Evolutionary conservation across 2,797 vertebrate genomes (phyloP).

Genomic region (Rhynchonycteris naso): DNA sequence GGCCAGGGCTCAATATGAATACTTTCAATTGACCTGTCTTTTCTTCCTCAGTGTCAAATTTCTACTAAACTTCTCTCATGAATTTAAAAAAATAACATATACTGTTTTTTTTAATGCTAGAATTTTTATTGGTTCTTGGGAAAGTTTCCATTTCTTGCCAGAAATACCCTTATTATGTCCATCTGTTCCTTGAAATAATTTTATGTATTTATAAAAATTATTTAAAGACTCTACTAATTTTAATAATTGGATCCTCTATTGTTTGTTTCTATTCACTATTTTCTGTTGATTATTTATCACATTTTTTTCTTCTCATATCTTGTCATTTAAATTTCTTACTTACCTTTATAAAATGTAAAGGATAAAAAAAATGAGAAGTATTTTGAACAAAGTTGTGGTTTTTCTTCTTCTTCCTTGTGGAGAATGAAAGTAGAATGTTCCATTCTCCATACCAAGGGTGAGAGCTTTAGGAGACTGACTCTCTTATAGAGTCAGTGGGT

Average conservation of each 20-base stretch:
- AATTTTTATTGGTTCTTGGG: conserved; percentile 36
- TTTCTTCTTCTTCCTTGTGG: background rate
- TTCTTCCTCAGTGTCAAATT: background rate
- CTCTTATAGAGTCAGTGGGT: background rate
- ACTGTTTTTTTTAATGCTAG: background rate
- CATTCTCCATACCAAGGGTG: background rate
- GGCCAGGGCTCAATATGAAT: background rate
- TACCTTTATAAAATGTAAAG: background rate
- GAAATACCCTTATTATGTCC: background rate
- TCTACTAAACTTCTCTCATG: background rate
- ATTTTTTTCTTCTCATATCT: background rate
- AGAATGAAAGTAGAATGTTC: background rate
- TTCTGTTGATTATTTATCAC: conserved; percentile 14
- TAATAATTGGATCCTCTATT: background rate
- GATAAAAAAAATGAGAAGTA: background rate
- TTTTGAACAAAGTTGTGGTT: background rate
- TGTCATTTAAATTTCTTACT: background rate
- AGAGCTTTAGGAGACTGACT: background rate
- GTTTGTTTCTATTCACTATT: conserved; percentile 3
- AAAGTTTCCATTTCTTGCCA: conserved; percentile 31
- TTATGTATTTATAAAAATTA: background rate
- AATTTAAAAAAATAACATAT: conserved; percentile 17
- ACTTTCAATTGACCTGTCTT: background rate
- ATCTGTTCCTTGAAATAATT: background rate
- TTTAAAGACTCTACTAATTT: background rate